Evolutionary conservation across 2,797 vertebrate species (phyloP), one percentile per base, ranked within the genome.

Genomic region (Myotis daubentonii): DNA sequence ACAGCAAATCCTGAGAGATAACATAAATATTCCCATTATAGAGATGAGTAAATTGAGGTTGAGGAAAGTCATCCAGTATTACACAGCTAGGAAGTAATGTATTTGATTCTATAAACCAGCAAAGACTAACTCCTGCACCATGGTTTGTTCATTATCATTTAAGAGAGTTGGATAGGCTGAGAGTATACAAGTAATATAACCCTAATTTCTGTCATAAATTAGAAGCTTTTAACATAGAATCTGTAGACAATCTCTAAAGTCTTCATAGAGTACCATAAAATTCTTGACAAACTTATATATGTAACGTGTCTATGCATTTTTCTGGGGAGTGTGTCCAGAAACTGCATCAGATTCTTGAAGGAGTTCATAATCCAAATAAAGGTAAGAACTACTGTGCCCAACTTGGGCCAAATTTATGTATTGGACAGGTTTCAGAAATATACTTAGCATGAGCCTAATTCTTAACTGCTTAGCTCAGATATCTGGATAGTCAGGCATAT

Each of bases 1-100:
- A 74, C n/a, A 95, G 74, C 6, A 87, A 94, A 93, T 85, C 66
- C 20, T 92, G 55, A 79, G 41, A 75, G 23, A 49, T 11, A 60
- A 7, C 11, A 78, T 78, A 80, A 80, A 84, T 91, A 87, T 80
- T 0, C 8, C 60, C 28, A 76, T 53, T 87, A 12, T 17, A 89
- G 65, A 81, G 25, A 33, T 84, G 28, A 89, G 17, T 47, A 65
- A 76, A 36, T 17, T 51, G 19, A 93, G 25, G 8, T 3, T 90
- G 78, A 87, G 3, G 28, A n/a, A 84, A 80, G 55, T 75, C 60
- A 41, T 23, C 16, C 1, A 44, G 33, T 51, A 71, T 81, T 68
- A 44, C 3, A 33, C 1, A 75, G 7, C 12, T 74, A 72, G 36
- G 8, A 90, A 76, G 33, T 65, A 11, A 80, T 33, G 3, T 15